phyloP scores from a whole-genome alignment of 2,797 vertebrate species.

The Enoplosus armatus region DNA sequence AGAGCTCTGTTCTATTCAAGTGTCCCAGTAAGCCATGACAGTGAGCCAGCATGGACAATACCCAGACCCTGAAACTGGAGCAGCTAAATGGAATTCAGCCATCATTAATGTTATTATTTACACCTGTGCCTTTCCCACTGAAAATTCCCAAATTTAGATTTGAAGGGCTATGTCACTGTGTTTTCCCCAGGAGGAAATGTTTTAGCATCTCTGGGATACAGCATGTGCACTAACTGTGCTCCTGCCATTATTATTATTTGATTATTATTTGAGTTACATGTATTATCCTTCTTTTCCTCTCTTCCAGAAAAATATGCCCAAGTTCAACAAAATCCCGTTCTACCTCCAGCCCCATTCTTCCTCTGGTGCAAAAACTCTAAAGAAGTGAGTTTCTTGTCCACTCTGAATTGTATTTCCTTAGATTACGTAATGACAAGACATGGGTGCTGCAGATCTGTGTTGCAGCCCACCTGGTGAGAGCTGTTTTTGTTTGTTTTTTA shows the following conservation, averaged over 20 bases:
- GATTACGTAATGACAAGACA: background rate
- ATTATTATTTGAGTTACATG: background rate
- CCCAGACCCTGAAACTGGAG: background rate
- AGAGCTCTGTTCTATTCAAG: background rate
- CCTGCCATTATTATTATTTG: background rate
- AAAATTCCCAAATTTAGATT: background rate
- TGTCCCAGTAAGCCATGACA: background rate
- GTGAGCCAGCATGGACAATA: background rate
- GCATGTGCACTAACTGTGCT: too few species aligned
- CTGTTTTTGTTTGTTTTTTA: background rate
- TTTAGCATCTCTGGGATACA: background rate
- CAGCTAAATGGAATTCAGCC: background rate
- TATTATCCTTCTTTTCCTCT: slow-evolving; percentile 14
- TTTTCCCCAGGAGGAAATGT: background rate
- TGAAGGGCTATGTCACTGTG: background rate
- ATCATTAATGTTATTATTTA: background rate
- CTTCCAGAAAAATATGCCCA: slow-evolving; percentile 99
- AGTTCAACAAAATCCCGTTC: slow-evolving; percentile 99
- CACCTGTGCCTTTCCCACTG: background rate
- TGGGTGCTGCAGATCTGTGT: background rate
- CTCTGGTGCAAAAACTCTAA: slow-evolving; percentile 98
- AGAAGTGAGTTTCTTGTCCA: slow-evolving; percentile 89
- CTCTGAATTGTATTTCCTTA: background rate
- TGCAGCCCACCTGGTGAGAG: background rate
- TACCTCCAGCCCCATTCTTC: slow-evolving; percentile 99